A percentile compares a stretch with the other conserved stretches of the same genome.
phyloP scores from a whole-genome alignment of 1,140 invertebrate genomes.

The Drosophila sulfurigaster region DNA sequence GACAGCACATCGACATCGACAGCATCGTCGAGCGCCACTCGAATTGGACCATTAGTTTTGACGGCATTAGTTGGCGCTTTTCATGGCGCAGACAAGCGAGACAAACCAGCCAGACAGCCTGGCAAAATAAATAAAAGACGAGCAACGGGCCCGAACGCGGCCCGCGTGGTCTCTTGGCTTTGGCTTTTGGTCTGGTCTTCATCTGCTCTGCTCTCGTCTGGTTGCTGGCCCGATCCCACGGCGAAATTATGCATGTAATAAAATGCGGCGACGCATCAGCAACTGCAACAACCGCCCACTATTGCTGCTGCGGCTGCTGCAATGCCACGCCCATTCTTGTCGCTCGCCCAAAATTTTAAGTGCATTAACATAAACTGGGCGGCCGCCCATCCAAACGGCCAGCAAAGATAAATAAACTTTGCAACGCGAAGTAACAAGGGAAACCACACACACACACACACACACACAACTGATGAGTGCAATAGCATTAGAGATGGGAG shows the following conservation, averaged over 20 bases:
- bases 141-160: conserved; percentile 49
- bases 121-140: conserved; percentile 71
- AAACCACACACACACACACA: too few species aligned
- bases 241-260: conserved; percentile 81
- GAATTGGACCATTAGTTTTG: conserved; percentile 84
- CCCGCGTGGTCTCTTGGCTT: conserved; percentile 6
- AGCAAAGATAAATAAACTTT: conserved; percentile 75
- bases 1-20: conserved; percentile 12
- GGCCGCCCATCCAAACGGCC: conserved; percentile 18
- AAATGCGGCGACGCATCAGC: conserved; percentile 67
- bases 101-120: conserved; percentile 24
- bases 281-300: conserved; percentile 60
- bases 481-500: conserved; percentile 32
- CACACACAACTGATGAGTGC: conserved; percentile 69
- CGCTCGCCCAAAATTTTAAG: conserved; percentile 73
- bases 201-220: conserved; percentile 2
- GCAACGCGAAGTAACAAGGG: neutral
- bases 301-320: conserved; percentile 49
- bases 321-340: conserved; percentile 50
- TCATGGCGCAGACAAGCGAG: conserved; percentile 61
- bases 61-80: conserved; percentile 80
- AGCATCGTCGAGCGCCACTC: conserved; percentile 71
- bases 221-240: conserved; percentile 53
- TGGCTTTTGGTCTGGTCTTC: neutral
- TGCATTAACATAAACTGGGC: conserved; percentile 78